Evolutionary conservation across 2,797 vertebrate genomes (phyloP), one percentile per base, ranked within the genome.

Genomic region (Apogon hyalosoma): DNA sequence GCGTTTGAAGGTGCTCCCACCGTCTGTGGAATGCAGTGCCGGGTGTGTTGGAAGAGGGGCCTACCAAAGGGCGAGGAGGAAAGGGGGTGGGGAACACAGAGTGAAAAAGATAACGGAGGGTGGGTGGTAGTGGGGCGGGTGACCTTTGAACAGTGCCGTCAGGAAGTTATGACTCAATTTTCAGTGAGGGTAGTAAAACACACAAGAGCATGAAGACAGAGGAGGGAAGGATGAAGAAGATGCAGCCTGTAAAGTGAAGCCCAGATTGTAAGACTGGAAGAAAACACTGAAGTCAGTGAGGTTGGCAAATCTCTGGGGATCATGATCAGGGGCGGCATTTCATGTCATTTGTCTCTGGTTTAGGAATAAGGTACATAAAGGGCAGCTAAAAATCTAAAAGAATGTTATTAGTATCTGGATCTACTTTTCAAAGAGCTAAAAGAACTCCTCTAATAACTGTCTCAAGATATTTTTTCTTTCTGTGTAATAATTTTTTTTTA

Each of bases 161-260:
- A 91, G 88, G 91, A 93, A 91, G 87, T 92, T 91, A 90, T 92
- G 91, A 93, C 87, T 93, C 86, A 90, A 86, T 94, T 92, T 88
- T 91, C 78, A 87, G 53, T 73, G 36, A 60, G 59, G 56, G 73
- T 59, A 73, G 80, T 87, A 80, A 86, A 88, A 80, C 54, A 67
- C 60, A 82, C 18, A 69, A 66, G 36, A 63, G 53, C 48, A 48
- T 65, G 54, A 57, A 70, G 67, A 74, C 9, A 54, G 33, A 52
- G 28, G 33, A 76, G 24, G 57, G 60, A 60, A 58, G 66, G 42
- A 66, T 61, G 69, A 63, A 73, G 38, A 10, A 79, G 50, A 62
- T 38, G 38, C 38, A 50, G 54, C 33, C 7, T 36, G 33, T 36
- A 10, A 36, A 36, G 33, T 10, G 9, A 36, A 36, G 33, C 50